Percentiles rank a stretch among this genome's conserved stretches.
phyloP scores from a whole-genome alignment of 2,888 invertebrate genomes.

The Drosophila lutescens region DNA sequence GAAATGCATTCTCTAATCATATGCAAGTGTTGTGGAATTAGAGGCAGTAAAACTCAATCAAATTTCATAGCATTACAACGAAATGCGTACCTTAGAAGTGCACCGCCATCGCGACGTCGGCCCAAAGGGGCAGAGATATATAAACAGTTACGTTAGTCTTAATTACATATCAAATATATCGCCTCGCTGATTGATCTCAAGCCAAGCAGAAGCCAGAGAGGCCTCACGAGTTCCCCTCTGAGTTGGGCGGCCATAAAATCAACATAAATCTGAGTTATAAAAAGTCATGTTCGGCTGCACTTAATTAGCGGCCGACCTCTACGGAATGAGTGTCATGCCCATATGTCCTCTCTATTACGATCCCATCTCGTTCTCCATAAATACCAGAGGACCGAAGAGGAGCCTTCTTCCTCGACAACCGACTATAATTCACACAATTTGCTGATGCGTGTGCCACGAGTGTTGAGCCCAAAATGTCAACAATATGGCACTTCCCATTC shows the following conservation, averaged over 20 bases:
- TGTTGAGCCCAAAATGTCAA: conserved; percentile 68
- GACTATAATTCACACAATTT: conserved; percentile 74
- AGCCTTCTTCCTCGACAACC: not conserved
- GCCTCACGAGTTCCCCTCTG: conserved; percentile 27
- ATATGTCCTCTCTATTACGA: conserved; percentile 48
- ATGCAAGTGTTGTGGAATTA: conserved; percentile 47
- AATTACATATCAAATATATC: conserved; percentile 80
- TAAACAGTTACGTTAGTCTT: conserved; percentile 70
- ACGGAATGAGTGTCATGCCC: conserved; percentile 59
- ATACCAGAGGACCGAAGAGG: conserved; percentile 37
- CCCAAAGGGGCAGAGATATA: not conserved
- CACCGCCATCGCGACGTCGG: conserved; percentile 2
- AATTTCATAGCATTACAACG: conserved; percentile 59
- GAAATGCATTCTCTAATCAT: conserved; percentile 62
- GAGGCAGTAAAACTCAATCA: conserved; percentile 72
- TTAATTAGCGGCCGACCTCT: conserved; percentile 72
- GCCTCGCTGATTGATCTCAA: conserved; percentile 68
- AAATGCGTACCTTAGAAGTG: conserved; percentile 54
- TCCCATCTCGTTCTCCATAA: conserved; percentile 36
- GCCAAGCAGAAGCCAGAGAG: conserved; percentile 10
- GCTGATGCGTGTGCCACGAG: conserved; percentile 67
- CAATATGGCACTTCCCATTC: conserved; percentile 44
- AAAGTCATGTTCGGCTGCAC: conserved; percentile 79
- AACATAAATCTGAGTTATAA: conserved; percentile 79
- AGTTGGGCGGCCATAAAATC: conserved; percentile 63